Evolutionary conservation across 2,113 vertebrate genomes (phyloP), one percentile per base, ranked within the genome.

Genomic region (Cheilinus undulatus): DNA sequence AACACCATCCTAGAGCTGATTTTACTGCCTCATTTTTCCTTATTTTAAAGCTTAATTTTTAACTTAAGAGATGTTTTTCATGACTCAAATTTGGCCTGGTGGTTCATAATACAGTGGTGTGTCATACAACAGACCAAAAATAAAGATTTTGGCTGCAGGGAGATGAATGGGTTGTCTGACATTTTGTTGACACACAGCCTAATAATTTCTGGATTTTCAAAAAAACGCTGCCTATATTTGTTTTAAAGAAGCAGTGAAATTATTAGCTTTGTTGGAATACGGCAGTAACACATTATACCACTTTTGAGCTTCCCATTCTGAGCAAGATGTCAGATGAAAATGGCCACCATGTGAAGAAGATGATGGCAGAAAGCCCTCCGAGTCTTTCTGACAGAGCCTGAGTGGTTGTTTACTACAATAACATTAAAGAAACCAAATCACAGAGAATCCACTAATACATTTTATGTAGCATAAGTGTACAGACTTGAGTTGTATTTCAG

Each of bases 391-490:
- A 51, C 54, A 58, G 34, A 80, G 48, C 53, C 45, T 59, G 51
- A 73, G 64, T 64, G 48, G 73, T 62, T 78, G 59, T 61, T 69
- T 24, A 61, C 61, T 60, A 75, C 38, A 48, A 38, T 24, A 49
- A 76, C 45, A 45, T 42, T 76, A 72, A 40, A 70, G 67, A 75
- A 77, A 68, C 58, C 52, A 68, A 79, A 83, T 84, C 36, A 68
- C 62, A 68, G 64, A 78, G 45, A 51, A 66, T 73, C 65, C 30
- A 69, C 52, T 24, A 60, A 56, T 67, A 43, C 13, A 50, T 56
- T 82, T 63, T 59, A 45, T 40, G 43, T 32, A 45, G 42, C 42
- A 6, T 45, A 45, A 15, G 20, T 45, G 42, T 45, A 9, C 43
- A 77, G 72, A 61, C 42, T 56, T 17, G 38, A 73, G 49, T 63